phyloP scores from a whole-genome alignment of 2,797 vertebrate species.

The Enteromius fasciolatus region DNA sequence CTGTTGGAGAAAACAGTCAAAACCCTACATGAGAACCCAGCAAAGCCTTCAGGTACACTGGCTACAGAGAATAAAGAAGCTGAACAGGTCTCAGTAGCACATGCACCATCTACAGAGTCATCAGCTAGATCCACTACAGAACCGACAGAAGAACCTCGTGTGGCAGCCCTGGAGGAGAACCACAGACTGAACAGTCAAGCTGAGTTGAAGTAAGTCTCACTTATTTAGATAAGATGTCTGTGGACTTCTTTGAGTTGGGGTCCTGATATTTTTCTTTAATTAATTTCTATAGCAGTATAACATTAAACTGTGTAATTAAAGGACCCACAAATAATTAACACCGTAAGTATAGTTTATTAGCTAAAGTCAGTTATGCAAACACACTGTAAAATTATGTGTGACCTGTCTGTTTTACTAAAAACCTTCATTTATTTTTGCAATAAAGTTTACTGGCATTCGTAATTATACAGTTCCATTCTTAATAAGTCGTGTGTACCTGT shows the following conservation, averaged over 20 bases:
- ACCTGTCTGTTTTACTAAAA: slow-evolving; percentile 1
- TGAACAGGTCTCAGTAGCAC: not conserved
- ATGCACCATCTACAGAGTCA: slow-evolving; percentile 15
- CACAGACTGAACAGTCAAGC: slow-evolving; percentile 6
- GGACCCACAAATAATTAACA: not conserved
- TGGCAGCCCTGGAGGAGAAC: not conserved
- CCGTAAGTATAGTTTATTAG: not conserved
- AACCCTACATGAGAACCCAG: not conserved
- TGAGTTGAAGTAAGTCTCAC: slow-evolving; percentile 40
- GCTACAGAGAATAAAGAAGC: not conserved
- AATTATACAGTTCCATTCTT: not conserved
- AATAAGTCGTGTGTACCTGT: slow-evolving; percentile 1
- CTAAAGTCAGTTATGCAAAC: not conserved
- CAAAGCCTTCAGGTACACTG: not conserved
- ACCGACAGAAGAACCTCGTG: not conserved
- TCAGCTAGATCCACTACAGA: not conserved
- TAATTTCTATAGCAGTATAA: not conserved
- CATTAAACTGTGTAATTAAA: not conserved
- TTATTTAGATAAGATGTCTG: not conserved
- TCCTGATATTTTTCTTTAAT: not conserved
- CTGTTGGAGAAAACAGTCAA: not conserved
- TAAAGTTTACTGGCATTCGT: not conserved
- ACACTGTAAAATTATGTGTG: not conserved
- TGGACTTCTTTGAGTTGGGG: not conserved
- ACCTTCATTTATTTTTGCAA: not conserved